Percentiles rank a stretch among this genome's conserved stretches.
These are phyloP conservation scores for Pogona vitticeps DNA, from an alignment of 2,113 vertebrate genomes.

Conservation along the genomic window DNA sequence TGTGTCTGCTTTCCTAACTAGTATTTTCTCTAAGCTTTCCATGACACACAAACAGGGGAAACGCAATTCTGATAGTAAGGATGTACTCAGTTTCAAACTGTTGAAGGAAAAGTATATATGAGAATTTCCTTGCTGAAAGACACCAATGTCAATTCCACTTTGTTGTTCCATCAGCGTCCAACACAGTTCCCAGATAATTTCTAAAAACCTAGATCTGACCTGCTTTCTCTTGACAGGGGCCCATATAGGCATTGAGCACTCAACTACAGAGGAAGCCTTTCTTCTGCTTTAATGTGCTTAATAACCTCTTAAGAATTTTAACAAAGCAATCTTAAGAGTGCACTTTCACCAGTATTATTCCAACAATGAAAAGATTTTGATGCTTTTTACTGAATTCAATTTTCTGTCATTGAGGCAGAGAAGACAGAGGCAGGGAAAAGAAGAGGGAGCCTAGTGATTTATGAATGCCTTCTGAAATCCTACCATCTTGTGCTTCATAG, in stretches of 20 bases:
- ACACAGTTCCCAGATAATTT: background rate
- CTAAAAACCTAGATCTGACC: constrained; percentile 1
- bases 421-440: background rate
- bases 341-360: constrained; percentile 9
- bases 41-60: background rate
- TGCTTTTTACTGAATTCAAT: background rate
- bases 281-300: background rate
- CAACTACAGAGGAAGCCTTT: background rate
- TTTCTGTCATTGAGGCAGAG: background rate
- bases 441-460: background rate
- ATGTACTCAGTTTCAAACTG: background rate
- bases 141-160: background rate
- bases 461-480: constrained; percentile 16
- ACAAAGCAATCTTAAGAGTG: constrained; percentile 10
- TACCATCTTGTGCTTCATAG: background rate
- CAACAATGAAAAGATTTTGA: background rate
- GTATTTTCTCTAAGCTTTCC: background rate
- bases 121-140: background rate
- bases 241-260: background rate
- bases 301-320: background rate
- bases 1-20: background rate
- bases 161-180: background rate
- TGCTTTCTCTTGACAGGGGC: background rate
- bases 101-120: background rate
- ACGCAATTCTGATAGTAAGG: background rate